Conservation (phyloP, 2,888 invertebrate species). For the Eumerus sabulonum region DNA sequence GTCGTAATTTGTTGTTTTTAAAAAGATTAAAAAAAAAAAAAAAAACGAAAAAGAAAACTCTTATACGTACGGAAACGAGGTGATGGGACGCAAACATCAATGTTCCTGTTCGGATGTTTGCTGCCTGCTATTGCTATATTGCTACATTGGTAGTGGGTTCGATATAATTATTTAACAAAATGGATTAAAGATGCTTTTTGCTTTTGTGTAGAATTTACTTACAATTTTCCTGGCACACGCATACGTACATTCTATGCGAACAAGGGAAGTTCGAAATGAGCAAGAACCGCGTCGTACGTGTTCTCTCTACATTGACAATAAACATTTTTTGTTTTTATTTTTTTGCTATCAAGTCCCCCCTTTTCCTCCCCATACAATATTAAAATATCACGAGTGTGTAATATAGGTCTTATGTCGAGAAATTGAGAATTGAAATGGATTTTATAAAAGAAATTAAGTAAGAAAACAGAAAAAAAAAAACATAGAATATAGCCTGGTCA, state of each 20-base stretch:
- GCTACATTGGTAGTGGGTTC: conserved; percentile 31
- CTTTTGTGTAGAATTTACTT: conserved; percentile 45
- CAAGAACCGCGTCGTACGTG: conserved; percentile 20
- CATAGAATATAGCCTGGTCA: conserved; percentile 57
- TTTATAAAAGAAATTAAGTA: conserved; percentile 19
- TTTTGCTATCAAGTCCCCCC: conserved; percentile 29
- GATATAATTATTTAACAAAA: conserved; percentile 54
- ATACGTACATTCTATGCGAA: conserved; percentile 27
- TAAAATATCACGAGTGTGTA: conserved; percentile 55
- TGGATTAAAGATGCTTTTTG: conserved; percentile 38
- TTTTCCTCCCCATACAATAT: too few relatives aligned
- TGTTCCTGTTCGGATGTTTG: conserved; percentile 41
- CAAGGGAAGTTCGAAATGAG: conserved; percentile 42
- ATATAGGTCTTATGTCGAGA: conserved; percentile 37
- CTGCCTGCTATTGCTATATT: conserved; percentile 43
- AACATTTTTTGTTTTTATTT: too few relatives aligned
- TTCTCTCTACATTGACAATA: too few relatives aligned
- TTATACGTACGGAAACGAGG: conserved; percentile 47
- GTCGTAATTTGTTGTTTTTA: too few relatives aligned
- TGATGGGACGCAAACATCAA: conserved; percentile 15
- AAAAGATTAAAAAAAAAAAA: background rate
- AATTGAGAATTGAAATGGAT: conserved; percentile 29
- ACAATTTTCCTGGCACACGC: conserved; percentile 64
- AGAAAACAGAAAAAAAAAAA: conserved; percentile 39
- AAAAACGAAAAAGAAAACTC: background rate